Base-by-base conservation (phyloP, 2,888 invertebrate species). In the Sphecodes monilicornis region DNA sequence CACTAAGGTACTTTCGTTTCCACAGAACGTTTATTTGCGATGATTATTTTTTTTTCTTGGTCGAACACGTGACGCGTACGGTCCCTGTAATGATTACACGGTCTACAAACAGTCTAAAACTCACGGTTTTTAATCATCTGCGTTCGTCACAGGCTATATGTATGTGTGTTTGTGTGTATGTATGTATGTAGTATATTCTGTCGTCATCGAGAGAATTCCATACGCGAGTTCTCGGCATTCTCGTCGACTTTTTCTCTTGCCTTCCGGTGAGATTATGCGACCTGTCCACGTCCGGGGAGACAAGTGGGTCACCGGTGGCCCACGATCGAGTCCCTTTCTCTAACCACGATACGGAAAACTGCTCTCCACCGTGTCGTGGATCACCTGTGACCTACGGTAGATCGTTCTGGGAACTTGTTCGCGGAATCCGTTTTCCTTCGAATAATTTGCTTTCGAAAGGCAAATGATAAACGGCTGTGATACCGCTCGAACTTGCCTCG, bases 1-100 rank as follows among this genome's bases (percentile, higher is more conserved):
- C 88, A 94, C 92, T 93, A 93, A 93, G 92, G 92, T 92, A 88
- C 82, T 80, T 93, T 93, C 91, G 86, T 92, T 93, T 93, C 92
- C 90, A 92, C 85, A 93, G 90, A 91, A 90, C 89, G 89, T 93
- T 92, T 93, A 93, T 93, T 93, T 92, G 68, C 80, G 84, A 88
- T 89, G 86, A 80, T 88, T 87, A 82, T 86, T 88, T 84, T 86
- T 89, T 86, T 89, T 86, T 86, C 81, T 87, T 87, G 80, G 74
- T 89, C 82, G 80, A 85, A 83, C 86, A 90, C 84, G 75, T 87
- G 86, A 76, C 80, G 73, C 86, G 85, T 88, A 87, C 88, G 86
- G 80, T 88, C n/a, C 83, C 84, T 76, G 76, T 2, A 10, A 8
- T 11, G 22, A 22, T 39, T 72, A 36, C 64, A 54, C 43, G 41